Evolutionary conservation across 2,797 vertebrate genomes (phyloP).

Genomic region (Bradypodion ventrale): DNA sequence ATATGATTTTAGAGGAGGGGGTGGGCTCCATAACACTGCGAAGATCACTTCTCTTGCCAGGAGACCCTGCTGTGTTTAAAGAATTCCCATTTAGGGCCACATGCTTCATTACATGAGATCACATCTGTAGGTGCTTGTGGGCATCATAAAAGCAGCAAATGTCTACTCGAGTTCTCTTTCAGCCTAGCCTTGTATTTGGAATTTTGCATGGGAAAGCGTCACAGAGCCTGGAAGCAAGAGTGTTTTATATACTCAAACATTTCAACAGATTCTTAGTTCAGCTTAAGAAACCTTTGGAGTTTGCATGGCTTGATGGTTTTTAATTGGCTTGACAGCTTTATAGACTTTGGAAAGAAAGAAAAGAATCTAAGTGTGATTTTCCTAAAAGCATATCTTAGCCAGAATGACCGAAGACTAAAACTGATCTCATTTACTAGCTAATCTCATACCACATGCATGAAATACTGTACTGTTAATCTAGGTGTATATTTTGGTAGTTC

Average conservation of each 20-base stretch:
- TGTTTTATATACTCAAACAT: constrained; percentile 32
- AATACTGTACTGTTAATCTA: constrained; percentile 30
- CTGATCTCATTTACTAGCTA: constrained; percentile 4
- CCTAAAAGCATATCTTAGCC: neutral
- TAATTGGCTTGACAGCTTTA: constrained; percentile 13
- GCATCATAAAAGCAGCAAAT: constrained; percentile 74
- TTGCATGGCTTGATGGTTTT: constrained; percentile 33
- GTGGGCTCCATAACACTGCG: constrained; percentile 72
- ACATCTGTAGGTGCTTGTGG: constrained; percentile 76
- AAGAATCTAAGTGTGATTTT: neutral
- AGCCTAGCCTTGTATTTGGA: constrained; percentile 59
- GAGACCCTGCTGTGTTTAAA: constrained; percentile 77
- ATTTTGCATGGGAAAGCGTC: constrained; percentile 59
- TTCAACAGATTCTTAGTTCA: constrained; percentile 46
- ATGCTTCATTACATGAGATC: constrained; percentile 70
- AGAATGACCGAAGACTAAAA: neutral
- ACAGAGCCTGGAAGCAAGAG: constrained; percentile 58
- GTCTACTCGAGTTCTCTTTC: constrained; percentile 64
- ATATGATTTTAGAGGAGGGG: constrained; percentile 64
- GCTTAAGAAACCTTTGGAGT: constrained; percentile 33
- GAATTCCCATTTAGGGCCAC: constrained; percentile 73
- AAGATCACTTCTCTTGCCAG: constrained; percentile 72
- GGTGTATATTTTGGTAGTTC: neutral
- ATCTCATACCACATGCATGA: constrained; percentile 1
- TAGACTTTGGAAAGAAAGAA: constrained; percentile 23